These are phyloP conservation scores for Laothoe populi DNA, from an alignment of 2,888 invertebrate genomes.

Conservation along the genomic window DNA sequence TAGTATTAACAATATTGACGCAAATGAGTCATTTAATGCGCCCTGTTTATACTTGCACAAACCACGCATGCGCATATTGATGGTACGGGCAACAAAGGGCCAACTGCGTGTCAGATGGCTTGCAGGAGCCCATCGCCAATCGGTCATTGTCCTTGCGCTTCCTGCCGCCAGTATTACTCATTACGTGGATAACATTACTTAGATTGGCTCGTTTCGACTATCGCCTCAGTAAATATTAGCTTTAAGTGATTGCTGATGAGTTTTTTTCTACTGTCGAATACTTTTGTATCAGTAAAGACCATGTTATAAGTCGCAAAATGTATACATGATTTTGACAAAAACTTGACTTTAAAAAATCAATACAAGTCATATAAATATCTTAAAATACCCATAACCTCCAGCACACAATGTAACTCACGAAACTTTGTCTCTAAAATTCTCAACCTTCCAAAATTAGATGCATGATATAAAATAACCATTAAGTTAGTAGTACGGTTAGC, in stretches of 20 bases:
- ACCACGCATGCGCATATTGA: not conserved
- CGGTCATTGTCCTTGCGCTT: conserved; percentile 67
- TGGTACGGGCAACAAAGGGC: conserved; percentile 42
- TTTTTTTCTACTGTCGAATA: not conserved
- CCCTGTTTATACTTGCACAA: conserved; percentile 11
- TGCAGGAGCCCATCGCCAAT: conserved; percentile 52
- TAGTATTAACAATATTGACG: not conserved
- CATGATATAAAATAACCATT: not conserved
- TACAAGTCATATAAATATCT: not conserved
- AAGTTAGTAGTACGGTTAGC: not conserved
- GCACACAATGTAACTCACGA: not conserved
- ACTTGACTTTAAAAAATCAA: not conserved
- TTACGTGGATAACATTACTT: conserved; percentile 42
- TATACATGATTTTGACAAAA: too few species aligned
- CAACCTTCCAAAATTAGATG: not conserved
- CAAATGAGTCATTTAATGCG: not conserved
- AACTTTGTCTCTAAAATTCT: not conserved
- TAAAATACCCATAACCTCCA: conserved; percentile 6
- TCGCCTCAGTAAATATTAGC: conserved; percentile 31
- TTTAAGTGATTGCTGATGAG: conserved; percentile 19
- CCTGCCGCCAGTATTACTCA: conserved; percentile 60
- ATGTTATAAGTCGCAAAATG: too few species aligned
- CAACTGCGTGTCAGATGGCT: conserved; percentile 35
- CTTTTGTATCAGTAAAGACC: not conserved
- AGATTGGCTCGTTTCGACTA: conserved; percentile 47